Evolutionary conservation across 1,140 invertebrate species (phyloP).

Genomic region (Cotesia vestalis): DNA sequence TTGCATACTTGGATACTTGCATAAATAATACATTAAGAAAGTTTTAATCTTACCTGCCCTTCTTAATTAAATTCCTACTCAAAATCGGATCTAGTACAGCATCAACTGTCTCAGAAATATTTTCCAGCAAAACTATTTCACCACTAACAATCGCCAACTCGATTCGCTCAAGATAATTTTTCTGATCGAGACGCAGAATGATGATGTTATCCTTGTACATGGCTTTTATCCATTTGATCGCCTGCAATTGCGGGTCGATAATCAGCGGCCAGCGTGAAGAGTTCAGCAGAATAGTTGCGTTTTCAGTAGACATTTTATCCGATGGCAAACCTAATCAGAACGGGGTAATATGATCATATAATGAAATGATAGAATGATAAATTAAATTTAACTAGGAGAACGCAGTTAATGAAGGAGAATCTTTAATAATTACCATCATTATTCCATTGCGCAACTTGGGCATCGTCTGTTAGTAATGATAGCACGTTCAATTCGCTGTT

Average conservation of each 20-base stretch:
- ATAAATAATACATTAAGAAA: too few species aligned
- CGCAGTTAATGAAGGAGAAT: too few species aligned
- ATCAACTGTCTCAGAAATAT: slow-evolving; percentile 88
- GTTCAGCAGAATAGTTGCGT: slow-evolving; percentile 90
- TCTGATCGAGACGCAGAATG: slow-evolving; percentile 81
- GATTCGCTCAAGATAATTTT: slow-evolving; percentile 85
- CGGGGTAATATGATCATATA: too few species aligned
- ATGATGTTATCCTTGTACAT: slow-evolving; percentile 77
- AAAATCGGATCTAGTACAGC: slow-evolving; percentile 89
- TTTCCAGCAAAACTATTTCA: slow-evolving; percentile 82
- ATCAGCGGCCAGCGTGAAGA: slow-evolving; percentile 93
- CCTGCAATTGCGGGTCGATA: slow-evolving; percentile 93
- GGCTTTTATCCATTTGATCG: slow-evolving; percentile 95
- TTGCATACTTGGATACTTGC: too few species aligned
- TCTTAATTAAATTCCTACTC: slow-evolving; percentile 88
- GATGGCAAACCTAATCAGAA: slow-evolving; percentile 74
- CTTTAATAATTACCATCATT: slow-evolving; percentile 74
- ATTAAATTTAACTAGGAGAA: too few species aligned
- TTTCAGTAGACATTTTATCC: slow-evolving; percentile 93
- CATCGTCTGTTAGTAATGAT: slow-evolving; percentile 87
- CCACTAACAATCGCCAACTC: slow-evolving; percentile 84
- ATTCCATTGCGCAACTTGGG: slow-evolving; percentile 91
- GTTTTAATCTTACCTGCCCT: slow-evolving; percentile 71
- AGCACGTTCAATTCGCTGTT: slow-evolving; percentile 83
- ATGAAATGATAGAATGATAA: too few species aligned